Conservation (phyloP, 2,888 invertebrate species). For the Cantharis lateralis region DNA sequence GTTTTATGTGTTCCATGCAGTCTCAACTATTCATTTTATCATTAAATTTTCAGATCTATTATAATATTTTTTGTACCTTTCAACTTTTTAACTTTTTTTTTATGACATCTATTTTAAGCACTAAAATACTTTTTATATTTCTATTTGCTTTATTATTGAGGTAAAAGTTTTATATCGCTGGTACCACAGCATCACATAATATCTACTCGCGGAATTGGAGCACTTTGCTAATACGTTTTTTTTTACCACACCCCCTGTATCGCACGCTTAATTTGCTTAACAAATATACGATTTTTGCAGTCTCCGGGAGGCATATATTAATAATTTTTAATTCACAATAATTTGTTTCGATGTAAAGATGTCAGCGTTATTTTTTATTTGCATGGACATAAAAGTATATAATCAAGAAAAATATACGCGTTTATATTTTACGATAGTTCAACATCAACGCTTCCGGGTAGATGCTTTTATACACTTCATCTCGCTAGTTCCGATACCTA, state of each 20-base stretch:
- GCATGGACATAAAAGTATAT: slow-evolving; percentile 1
- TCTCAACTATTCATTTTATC: background rate
- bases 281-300: too few relatives aligned
- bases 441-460: slow-evolving; percentile 26
- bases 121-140: background rate
- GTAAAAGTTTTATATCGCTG: background rate
- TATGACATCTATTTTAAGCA: background rate
- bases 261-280: background rate
- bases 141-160: background rate
- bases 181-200: background rate
- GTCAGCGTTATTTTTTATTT: slow-evolving; percentile 5
- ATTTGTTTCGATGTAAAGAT: background rate
- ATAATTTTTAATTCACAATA: background rate
- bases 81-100: background rate
- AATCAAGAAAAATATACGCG: slow-evolving; percentile 13
- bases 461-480: slow-evolving; percentile 22
- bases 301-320: background rate
- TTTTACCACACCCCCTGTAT: background rate
- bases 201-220: background rate
- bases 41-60: background rate
- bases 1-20: background rate
- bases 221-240: background rate
- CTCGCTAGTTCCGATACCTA: slow-evolving; percentile 20
- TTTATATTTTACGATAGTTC: slow-evolving; percentile 26
- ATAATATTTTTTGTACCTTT: background rate